Base-by-base conservation (phyloP, 1,140 invertebrate genomes). In the Oedothorax gibbosus region DNA sequence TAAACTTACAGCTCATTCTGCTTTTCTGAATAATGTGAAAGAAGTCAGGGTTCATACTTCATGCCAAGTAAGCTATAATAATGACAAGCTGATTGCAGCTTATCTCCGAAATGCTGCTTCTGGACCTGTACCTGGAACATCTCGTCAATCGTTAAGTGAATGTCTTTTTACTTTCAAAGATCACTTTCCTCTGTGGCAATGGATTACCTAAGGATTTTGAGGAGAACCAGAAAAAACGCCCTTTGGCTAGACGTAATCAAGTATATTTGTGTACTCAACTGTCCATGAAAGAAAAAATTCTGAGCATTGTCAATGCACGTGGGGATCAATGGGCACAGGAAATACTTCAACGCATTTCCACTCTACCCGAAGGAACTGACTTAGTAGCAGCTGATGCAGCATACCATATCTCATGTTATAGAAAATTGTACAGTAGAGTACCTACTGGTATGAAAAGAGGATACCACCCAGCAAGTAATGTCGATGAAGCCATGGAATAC, bases 401-500 rank as follows among this genome's bases (percentile, higher is more conserved):
- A 68, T 68, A 35, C 21, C 15, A 68, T 68, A 2, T 15, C 11
- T 18, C 21, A 18, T 68, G 65, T 21, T 21, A 68, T 5, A 35
- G 35, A 68, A 68, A 15, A 68, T 21, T 68, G 15, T 68, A 68
- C 65, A 15, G 8, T 15, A 21, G 11, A 68, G 11, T 21, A 68
- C 65, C 21, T 18, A 68, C 65, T 18, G 65, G 65, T 50, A 73
- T 50, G 21, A 15, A 11, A 11, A 15, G 71, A 51, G 71, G 71
- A 54, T 15, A 73, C 20, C 51, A 49, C 20, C 71, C 35, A 2
- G 35, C 15, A 50, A 15, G 14, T 15, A 72, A 11, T 12, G 51
- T 73, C 20, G 71, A 53, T 54, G 71, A 73, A 20, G 71, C 71
- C 35, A 50, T 73, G 71, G 71, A 73, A 73, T 10, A 15, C 14